Evolutionary conservation across 2,113 vertebrate genomes (phyloP).

Genomic region (Fukomys damarensis): DNA sequence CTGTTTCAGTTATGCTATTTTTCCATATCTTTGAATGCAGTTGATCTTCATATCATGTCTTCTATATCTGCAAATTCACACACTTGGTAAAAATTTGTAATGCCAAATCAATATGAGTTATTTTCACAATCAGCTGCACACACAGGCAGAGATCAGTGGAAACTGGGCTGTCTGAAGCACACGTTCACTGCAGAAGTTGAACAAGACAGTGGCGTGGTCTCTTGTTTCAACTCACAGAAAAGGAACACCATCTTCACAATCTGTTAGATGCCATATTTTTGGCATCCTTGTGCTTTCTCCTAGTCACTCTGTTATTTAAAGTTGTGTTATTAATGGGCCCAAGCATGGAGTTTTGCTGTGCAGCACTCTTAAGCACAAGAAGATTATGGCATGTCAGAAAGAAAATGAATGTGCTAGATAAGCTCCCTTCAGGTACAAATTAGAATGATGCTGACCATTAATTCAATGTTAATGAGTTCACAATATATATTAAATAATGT

Average conservation of each 20-base stretch:
- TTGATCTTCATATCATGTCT: neutral
- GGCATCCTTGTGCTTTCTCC: slow-evolving; percentile 1
- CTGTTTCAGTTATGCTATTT: neutral
- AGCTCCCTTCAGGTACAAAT: neutral
- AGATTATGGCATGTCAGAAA: neutral
- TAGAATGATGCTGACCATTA: neutral
- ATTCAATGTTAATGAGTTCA: neutral
- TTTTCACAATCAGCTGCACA: neutral
- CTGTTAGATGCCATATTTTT: neutral
- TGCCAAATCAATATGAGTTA: neutral
- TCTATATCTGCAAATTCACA: neutral
- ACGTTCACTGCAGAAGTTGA: neutral
- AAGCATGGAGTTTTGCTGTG: neutral
- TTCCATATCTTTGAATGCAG: neutral
- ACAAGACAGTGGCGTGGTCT: neutral
- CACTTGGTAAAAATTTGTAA: slow-evolving; percentile 15
- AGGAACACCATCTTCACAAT: neutral
- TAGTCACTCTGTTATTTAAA: neutral
- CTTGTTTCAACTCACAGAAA: neutral
- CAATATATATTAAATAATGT: neutral
- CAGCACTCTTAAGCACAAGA: neutral
- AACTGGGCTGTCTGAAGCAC: neutral
- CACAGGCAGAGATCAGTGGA: neutral
- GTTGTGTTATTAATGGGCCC: neutral
- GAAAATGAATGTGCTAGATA: neutral